These are phyloP conservation scores for Neoaliturus tenellus DNA, from an alignment of 2,888 invertebrate species.

Conservation along the genomic window DNA sequence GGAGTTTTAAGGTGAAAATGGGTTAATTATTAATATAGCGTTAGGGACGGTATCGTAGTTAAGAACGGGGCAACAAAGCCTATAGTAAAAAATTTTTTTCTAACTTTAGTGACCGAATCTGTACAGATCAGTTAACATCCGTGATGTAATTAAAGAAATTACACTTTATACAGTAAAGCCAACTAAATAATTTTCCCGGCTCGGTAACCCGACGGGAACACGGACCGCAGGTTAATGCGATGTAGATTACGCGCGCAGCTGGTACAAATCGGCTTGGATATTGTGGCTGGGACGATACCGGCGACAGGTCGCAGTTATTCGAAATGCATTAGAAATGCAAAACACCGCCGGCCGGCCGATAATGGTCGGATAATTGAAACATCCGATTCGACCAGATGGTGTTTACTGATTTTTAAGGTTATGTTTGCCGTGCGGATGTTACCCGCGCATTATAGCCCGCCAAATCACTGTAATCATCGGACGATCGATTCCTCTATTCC, in stretches of 20 bases:
- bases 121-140: too few species aligned
- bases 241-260: neutral
- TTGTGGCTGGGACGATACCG: neutral
- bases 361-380: conserved; percentile 34
- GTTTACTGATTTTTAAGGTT: conserved; percentile 52
- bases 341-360: neutral
- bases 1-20: too few species aligned
- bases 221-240: neutral
- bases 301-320: conserved; percentile 13
- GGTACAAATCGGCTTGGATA: neutral
- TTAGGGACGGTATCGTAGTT: too few species aligned
- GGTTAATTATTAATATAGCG: too few species aligned
- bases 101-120: too few species aligned
- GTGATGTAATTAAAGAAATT: too few species aligned
- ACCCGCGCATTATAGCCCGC: conserved; percentile 30
- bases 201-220: too few species aligned
- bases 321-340: conserved; percentile 50
- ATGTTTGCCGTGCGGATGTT: conserved; percentile 7
- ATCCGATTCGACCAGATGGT: conserved; percentile 39
- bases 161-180: too few species aligned
- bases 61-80: too few species aligned
- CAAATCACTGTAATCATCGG: conserved; percentile 30
- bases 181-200: too few species aligned
- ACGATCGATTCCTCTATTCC: neutral
- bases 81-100: too few species aligned